These are phyloP conservation scores for Herminia tarsipennalis DNA, from an alignment of 2,888 invertebrate species.

Conservation along the genomic window DNA sequence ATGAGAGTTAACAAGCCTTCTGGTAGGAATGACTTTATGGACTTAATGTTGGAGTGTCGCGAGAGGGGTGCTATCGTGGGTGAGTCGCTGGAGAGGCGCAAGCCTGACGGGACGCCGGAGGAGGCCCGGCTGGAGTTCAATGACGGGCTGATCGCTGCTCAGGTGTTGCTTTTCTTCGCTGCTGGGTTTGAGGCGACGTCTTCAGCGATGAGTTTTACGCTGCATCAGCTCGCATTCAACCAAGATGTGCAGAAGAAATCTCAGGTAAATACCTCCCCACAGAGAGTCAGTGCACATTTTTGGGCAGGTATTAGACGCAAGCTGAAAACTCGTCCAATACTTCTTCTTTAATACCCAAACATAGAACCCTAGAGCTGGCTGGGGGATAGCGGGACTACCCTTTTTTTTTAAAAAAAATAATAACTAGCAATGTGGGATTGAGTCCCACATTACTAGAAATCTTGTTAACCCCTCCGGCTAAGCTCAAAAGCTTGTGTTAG, in stretches of 20 bases:
- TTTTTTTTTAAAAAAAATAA: too few species aligned
- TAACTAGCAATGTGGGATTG: too few species aligned
- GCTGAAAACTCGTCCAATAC: too few species aligned
- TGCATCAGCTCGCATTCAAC: slow-evolving; percentile 62
- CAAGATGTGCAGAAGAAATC: slow-evolving; percentile 57
- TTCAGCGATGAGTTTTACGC: slow-evolving; percentile 56
- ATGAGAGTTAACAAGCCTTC: slow-evolving; percentile 49
- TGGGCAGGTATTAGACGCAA: not conserved
- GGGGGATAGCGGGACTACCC: too few species aligned
- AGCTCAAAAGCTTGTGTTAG: too few species aligned
- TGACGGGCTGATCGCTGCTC: slow-evolving; percentile 44
- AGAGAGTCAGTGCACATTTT: not conserved
- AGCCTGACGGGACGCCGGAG: slow-evolving; percentile 45
- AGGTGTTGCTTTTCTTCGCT: slow-evolving; percentile 57
- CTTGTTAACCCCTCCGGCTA: too few species aligned
- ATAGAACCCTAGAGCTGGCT: too few species aligned
- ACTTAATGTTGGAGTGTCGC: slow-evolving; percentile 49
- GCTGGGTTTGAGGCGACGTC: slow-evolving; percentile 73
- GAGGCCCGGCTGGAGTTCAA: slow-evolving; percentile 44
- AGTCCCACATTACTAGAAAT: too few species aligned
- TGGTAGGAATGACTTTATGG: slow-evolving; percentile 55
- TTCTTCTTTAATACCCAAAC: too few species aligned
- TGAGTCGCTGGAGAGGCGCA: slow-evolving; percentile 44
- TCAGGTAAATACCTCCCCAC: slow-evolving; percentile 23
- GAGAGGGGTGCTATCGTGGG: slow-evolving; percentile 48